phyloP scores from a whole-genome alignment of 2,797 vertebrate species.

The Hybognathus amarus region DNA sequence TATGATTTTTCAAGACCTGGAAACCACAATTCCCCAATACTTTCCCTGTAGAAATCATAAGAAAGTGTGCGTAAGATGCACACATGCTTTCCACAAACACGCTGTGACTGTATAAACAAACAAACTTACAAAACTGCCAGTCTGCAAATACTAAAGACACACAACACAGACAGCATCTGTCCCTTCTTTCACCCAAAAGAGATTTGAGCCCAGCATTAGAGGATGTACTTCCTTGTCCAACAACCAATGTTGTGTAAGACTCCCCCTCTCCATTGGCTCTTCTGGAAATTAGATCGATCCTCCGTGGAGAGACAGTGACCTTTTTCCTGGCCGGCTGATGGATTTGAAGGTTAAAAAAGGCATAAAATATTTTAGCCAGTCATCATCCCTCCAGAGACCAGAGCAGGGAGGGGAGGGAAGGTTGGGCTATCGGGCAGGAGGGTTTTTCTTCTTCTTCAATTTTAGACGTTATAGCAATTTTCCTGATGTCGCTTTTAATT shows the following conservation, averaged over 20 bases:
- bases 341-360: conserved; percentile 66
- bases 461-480: conserved; percentile 62
- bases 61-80: not conserved
- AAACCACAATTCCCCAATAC: not conserved
- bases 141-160: conserved; percentile 35
- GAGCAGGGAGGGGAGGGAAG: conserved; percentile 9
- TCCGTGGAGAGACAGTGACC: conserved; percentile 59
- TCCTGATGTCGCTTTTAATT: conserved; percentile 67
- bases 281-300: conserved; percentile 64
- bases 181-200: conserved; percentile 52
- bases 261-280: conserved; percentile 48
- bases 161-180: conserved; percentile 41
- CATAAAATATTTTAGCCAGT: conserved; percentile 62
- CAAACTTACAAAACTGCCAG: conserved; percentile 17
- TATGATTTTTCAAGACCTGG: not conserved
- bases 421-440: conserved; percentile 20
- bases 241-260: conserved; percentile 59
- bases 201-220: conserved; percentile 54
- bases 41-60: not conserved
- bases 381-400: conserved; percentile 45
- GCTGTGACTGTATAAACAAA: conserved; percentile 33
- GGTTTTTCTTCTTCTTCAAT: conserved; percentile 38
- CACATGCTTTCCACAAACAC: conserved; percentile 1
- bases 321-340: conserved; percentile 59
- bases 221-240: conserved; percentile 62